These are phyloP conservation scores for Corythoichthys haematopterus DNA, from an alignment of 2,113 vertebrate genomes.

Conservation along the genomic window DNA sequence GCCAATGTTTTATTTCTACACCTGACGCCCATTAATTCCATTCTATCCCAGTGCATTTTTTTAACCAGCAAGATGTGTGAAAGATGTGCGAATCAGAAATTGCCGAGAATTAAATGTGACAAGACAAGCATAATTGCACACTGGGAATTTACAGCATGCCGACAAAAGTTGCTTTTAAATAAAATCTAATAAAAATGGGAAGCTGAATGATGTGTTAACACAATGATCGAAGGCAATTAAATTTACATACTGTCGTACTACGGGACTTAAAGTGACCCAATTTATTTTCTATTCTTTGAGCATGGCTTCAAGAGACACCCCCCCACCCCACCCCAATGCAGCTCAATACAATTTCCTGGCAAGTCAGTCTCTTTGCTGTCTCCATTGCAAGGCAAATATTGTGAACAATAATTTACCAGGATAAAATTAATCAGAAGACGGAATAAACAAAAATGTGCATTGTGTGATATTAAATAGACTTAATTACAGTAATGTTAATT, in stretches of 20 bases:
- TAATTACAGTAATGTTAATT: not conserved
- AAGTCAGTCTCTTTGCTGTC: constrained; percentile 38
- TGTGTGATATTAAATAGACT: not conserved
- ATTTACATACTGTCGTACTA: constrained; percentile 29
- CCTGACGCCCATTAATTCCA: constrained; percentile 51
- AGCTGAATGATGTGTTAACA: constrained; percentile 8
- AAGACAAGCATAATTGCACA: constrained; percentile 5
- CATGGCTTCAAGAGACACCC: constrained; percentile 50
- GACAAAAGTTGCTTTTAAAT: constrained; percentile 8
- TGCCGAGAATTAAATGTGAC: constrained; percentile 15
- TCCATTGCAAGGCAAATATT: constrained; percentile 34
- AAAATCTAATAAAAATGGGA: constrained; percentile 12
- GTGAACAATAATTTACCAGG: constrained; percentile 32
- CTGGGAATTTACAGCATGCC: not conserved
- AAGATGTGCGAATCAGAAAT: constrained; percentile 17
- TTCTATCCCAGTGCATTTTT: constrained; percentile 26
- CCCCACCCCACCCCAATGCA: constrained; percentile 35
- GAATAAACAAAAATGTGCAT: constrained; percentile 21
- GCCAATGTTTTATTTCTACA: constrained; percentile 42
- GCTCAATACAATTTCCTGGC: constrained; percentile 62
- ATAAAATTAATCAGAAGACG: constrained; percentile 30
- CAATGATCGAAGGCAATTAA: constrained; percentile 17
- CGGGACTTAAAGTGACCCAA: constrained; percentile 48
- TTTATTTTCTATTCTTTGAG: constrained; percentile 46
- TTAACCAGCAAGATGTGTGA: constrained; percentile 32